Evolutionary conservation across 2,888 invertebrate genomes (phyloP).

Genomic region (Meiosimyza decipiens): DNA sequence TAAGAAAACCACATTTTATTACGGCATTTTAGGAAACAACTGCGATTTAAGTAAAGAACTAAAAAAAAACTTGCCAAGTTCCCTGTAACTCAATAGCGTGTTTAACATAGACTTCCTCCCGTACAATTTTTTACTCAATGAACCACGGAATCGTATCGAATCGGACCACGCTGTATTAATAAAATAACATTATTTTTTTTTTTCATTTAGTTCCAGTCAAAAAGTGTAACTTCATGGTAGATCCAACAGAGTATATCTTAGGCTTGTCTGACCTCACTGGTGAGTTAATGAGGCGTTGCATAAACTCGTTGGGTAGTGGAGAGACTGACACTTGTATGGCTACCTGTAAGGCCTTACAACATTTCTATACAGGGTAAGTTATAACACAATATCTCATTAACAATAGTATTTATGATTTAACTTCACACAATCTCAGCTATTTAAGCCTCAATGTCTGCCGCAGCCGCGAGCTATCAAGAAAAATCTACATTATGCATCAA

Average conservation of each 20-base stretch:
- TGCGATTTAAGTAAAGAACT: no score
- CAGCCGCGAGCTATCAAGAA: constrained; percentile 76
- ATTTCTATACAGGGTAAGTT: constrained; percentile 60
- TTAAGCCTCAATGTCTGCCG: constrained; percentile 68
- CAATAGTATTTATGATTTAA: constrained; percentile 21
- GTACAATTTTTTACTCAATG: no score
- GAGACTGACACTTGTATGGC: constrained; percentile 78
- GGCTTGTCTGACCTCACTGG: constrained; percentile 90
- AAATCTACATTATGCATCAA: constrained; percentile 77
- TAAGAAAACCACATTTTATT: no score
- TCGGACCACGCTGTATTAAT: no score
- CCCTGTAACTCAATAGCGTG: no score
- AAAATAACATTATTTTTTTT: no score
- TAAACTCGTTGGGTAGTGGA: constrained; percentile 82
- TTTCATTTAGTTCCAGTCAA: not conserved
- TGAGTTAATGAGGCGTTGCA: constrained; percentile 89
- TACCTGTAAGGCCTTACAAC: constrained; percentile 78
- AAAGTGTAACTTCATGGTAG: constrained; percentile 60
- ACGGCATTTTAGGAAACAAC: no score
- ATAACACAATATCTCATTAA: constrained; percentile 44
- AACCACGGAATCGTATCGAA: no score
- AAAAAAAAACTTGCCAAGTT: no score
- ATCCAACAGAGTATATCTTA: constrained; percentile 73
- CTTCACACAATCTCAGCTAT: constrained; percentile 56
- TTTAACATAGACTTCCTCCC: no score